These are phyloP conservation scores for Liposcelis brunnea DNA, from an alignment of 2,888 invertebrate genomes.

Conservation along the genomic window DNA sequence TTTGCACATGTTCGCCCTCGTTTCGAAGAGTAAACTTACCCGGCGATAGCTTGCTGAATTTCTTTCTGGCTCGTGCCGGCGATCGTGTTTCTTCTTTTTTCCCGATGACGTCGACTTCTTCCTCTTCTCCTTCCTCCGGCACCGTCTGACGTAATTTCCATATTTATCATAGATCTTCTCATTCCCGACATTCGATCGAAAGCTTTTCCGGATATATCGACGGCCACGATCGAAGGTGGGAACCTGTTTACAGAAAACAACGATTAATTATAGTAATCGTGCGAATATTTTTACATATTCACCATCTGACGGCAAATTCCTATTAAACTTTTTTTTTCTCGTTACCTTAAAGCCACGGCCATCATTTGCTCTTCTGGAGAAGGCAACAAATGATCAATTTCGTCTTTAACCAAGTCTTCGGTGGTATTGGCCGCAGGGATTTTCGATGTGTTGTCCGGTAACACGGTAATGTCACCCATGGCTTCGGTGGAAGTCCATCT, in stretches of 20 bases:
- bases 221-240: constrained; percentile 71
- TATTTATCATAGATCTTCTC: constrained; percentile 58
- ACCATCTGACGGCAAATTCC: no score
- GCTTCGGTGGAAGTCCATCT: constrained; percentile 75
- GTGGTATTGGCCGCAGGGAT: constrained; percentile 27
- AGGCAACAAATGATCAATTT: constrained; percentile 68
- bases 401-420: constrained; percentile 38
- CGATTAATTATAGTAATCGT: background rate
- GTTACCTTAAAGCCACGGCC: constrained; percentile 68
- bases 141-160: constrained; percentile 19
- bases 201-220: constrained; percentile 73
- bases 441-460: constrained; percentile 55
- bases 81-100: constrained; percentile 76
- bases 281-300: no score
- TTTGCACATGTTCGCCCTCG: no score
- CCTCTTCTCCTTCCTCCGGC: constrained; percentile 39
- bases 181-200: constrained; percentile 80
- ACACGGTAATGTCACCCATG: constrained; percentile 63
- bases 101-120: constrained; percentile 55
- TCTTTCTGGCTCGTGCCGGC: constrained; percentile 82
- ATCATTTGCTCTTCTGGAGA: constrained; percentile 76
- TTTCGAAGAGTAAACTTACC: no score
- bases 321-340: no score
- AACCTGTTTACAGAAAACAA: constrained; percentile 44
- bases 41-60: constrained; percentile 67